These are phyloP conservation scores for Gnatocerus cornutus DNA, from an alignment of 2,888 invertebrate genomes.

Conservation along the genomic window DNA sequence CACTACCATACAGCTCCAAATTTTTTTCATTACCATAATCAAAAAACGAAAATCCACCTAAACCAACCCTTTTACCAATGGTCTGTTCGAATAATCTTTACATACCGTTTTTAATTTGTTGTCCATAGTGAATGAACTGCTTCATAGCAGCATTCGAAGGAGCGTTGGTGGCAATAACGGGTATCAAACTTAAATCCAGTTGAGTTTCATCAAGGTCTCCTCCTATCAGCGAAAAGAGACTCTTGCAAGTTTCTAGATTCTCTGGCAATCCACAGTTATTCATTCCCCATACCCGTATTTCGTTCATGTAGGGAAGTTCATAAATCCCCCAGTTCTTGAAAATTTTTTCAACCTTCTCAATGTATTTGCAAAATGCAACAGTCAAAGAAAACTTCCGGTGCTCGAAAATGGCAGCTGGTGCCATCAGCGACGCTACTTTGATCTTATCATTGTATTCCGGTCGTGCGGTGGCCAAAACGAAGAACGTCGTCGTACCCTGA, in stretches of 20 bases:
- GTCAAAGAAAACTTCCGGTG: constrained; percentile 62
- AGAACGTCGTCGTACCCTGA: constrained; percentile 82
- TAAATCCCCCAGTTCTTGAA: constrained; percentile 7
- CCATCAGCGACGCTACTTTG: constrained; percentile 77
- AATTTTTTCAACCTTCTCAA: constrained; percentile 7
- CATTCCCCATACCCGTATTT: not conserved
- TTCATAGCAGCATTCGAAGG: constrained; percentile 26
- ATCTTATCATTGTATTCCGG: constrained; percentile 81
- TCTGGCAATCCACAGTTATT: constrained; percentile 6
- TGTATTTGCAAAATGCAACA: constrained; percentile 10
- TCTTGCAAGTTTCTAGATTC: constrained; percentile 1
- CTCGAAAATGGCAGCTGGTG: constrained; percentile 79
- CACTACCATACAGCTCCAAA: constrained; percentile 27
- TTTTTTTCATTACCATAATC: constrained; percentile 43
- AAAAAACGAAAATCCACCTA: constrained; percentile 33
- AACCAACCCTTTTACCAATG: not conserved
- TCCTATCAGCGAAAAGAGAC: not conserved
- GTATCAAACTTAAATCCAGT: not conserved
- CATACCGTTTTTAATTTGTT: constrained; percentile 31
- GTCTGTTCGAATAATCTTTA: too few relatives aligned
- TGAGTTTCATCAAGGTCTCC: not conserved
- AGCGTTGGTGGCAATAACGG: constrained; percentile 26
- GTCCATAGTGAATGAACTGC: constrained; percentile 36
- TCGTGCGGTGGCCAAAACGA: constrained; percentile 76
- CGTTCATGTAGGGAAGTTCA: constrained; percentile 14